Evolutionary conservation across 1,140 invertebrate species (phyloP), one percentile per base, ranked within the genome.

Genomic region (Drosophila athabasca): DNA sequence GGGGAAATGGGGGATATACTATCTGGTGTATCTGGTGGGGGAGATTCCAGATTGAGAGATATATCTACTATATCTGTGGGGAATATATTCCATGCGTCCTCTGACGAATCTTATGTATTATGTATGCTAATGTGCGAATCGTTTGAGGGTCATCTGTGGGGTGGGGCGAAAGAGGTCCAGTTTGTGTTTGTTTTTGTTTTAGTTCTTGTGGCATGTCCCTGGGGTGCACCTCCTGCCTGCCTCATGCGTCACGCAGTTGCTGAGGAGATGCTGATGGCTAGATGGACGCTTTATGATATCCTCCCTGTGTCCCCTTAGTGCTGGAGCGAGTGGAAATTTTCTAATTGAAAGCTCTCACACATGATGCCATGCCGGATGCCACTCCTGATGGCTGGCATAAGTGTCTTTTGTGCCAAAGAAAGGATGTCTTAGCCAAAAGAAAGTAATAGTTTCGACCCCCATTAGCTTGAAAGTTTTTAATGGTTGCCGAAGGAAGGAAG

Each of bases 241-340:
- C 22, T n/a, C 39, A 31, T 44, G 19, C 9, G 64, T 55, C 66
- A 68, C 62, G 66, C 62, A 68, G 6, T 53, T 19, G 13, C 11
- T 39, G 35, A 17, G 11, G 29, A 45, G 19, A 26, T 65, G 46
- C 48, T 39, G 66, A 41, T 48, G 55, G 50, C 22, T 67, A 24
- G 22, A 55, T 48, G 35, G 50, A 41, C 66, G 17, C 62, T 69
- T 69, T 69, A 69, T 68, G 66, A 68, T 49, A n/a, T 29, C 57
- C 50, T 29, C 11, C 35, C 35, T 5, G 35, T 41, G 80, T 83
- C 81, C 76, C 80, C 68, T 83, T 83, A 83, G 80, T 79, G 80
- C 80, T 72, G 55, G 65, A 62, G 54, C 51, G 35, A 45, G 71
- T 66, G 59, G 50, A 62, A 71, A 67, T 62, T 79, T 79, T 84